Base-by-base conservation (phyloP, 53 echinoderm and acorn worm genomes). In the Mesocentrotus franciscanus region DNA sequence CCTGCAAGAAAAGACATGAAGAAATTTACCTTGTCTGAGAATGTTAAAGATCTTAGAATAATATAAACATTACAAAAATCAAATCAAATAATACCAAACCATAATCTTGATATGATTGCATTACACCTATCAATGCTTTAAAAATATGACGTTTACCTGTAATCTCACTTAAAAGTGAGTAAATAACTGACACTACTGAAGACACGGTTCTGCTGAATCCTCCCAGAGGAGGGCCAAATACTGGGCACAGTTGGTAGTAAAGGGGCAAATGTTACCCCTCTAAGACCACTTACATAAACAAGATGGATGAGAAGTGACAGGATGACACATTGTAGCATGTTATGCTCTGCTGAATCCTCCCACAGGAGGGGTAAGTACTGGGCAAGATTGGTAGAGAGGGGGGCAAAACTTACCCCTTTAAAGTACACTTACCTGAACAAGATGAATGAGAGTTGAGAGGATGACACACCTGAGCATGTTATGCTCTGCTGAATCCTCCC, bases 401-500 rank as follows among this genome's bases (percentile, higher is more conserved):
- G 96, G 36, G 99, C 97, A 30, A 76, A 30, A 32, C 29, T 30
- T 30, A 33, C 2, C 76, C 33, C 4, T 32, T 12, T 0, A 13
- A 81, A 27, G 59, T 58, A 17, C 39, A 26, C 96, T 95, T 95
- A 98, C 99, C 98, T 98, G 98, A 27, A 99, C 98, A 60, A 99
- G 98, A 92, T 97, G 97, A 12, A 98, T 96, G 34, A 98, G 95
- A 11, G 99, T 99, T 32, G 99, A 97, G 56, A 99, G 96, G 42
- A 99, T 99, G 60, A 97, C 99, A 96, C 99, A 99, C 72, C 99
- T 92, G 18, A 99, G 90, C 99, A 99, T 99, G 95, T 99, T 97
- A 85, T 99, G 98, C 34, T 99, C 99, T n/a, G 96, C 95, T 26
- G 99, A 98, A 72, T 99, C 99, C 91, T 99, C 99, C 99, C 99